These are phyloP conservation scores for Acanthosepion lycidas DNA, from an alignment of 2,888 invertebrate genomes.

Conservation along the genomic window DNA sequence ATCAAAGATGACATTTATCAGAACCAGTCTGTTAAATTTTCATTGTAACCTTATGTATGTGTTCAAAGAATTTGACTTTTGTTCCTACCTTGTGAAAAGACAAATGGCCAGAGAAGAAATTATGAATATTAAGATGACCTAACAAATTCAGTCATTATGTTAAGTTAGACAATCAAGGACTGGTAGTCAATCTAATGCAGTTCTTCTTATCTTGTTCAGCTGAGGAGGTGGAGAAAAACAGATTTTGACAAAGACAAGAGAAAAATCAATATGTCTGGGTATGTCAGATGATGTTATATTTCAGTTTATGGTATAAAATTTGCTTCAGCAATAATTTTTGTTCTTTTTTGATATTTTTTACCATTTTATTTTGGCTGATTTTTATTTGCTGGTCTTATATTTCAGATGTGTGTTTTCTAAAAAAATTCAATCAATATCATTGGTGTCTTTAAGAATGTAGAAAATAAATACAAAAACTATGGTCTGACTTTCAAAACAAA, in stretches of 20 bases:
- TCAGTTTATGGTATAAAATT: neutral
- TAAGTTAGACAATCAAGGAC: neutral
- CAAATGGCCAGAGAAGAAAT: neutral
- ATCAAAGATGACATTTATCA: no score
- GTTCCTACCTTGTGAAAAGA: no score
- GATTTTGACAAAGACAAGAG: neutral
- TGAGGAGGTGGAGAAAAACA: neutral
- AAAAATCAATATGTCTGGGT: neutral
- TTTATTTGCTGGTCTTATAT: neutral
- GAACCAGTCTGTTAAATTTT: no score
- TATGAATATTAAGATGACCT: neutral
- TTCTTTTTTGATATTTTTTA: neutral
- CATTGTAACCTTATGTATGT: no score
- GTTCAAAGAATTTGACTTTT: no score
- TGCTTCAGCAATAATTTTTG: neutral
- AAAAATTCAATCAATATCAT: neutral
- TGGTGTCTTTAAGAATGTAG: neutral
- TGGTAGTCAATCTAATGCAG: neutral
- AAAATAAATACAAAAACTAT: neutral
- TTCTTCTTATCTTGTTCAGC: neutral
- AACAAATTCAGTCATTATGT: neutral
- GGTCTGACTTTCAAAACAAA: neutral
- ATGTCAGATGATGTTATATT: neutral
- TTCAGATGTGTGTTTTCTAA: neutral
- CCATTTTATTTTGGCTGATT: neutral